phyloP scores from a whole-genome alignment of 2,113 vertebrate genomes.

The Bambusicola thoracicus region DNA sequence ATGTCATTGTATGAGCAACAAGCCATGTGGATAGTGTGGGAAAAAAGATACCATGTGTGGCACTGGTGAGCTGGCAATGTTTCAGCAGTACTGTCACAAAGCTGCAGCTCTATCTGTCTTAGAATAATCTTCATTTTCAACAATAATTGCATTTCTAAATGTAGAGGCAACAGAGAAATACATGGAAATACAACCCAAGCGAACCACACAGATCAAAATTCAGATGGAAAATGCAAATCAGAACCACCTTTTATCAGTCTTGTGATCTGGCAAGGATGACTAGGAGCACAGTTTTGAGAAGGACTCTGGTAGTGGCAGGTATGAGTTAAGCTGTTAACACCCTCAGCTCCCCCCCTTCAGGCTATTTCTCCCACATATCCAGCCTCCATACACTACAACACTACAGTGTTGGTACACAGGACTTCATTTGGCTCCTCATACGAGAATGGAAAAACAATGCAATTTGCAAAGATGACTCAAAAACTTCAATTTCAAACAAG shows the following conservation, averaged over 20 bases:
- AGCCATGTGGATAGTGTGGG: neutral
- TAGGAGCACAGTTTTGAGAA: neutral
- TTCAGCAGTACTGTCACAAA: neutral
- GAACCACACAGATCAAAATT: neutral
- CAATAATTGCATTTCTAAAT: neutral
- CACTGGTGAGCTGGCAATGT: neutral
- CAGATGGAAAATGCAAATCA: neutral
- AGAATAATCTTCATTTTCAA: neutral
- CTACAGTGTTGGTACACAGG: neutral
- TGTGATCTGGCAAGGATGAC: neutral
- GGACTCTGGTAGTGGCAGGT: neutral
- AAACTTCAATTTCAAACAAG: neutral
- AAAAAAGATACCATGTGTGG: neutral
- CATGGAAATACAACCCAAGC: neutral
- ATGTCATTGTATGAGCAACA: neutral
- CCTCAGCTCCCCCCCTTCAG: neutral
- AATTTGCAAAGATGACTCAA: neutral
- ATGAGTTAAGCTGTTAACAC: neutral
- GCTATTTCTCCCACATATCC: neutral
- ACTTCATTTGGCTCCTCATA: neutral
- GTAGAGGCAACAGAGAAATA: neutral
- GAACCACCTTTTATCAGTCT: neutral
- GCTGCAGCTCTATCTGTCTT: neutral
- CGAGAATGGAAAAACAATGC: neutral
- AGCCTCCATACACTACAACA: neutral